These are phyloP conservation scores for Psilopogon haemacephalus DNA, from an alignment of 2,113 vertebrate genomes.

Conservation along the genomic window DNA sequence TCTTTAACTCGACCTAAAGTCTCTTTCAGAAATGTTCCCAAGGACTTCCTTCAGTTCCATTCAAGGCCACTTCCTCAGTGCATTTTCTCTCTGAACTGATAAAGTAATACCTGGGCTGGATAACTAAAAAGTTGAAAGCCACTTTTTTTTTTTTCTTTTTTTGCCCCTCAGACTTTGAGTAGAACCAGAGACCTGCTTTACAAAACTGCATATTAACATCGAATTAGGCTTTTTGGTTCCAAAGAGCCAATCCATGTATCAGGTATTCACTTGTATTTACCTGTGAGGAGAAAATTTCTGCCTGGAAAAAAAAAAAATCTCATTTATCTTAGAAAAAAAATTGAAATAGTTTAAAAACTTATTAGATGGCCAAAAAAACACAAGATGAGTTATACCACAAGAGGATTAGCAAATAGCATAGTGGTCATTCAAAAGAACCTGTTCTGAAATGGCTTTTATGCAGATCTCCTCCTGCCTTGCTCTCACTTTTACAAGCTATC, in stretches of 20 bases:
- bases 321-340: neutral
- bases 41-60: constrained; percentile 25
- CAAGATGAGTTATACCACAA: neutral
- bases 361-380: neutral
- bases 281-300: neutral
- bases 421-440: neutral
- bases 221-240: neutral
- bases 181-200: neutral
- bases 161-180: neutral
- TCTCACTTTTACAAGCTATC: neutral
- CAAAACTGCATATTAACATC: neutral
- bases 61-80: constrained; percentile 22
- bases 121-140: constrained; percentile 32
- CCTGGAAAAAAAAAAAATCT: neutral
- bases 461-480: neutral
- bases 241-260: neutral
- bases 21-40: constrained; percentile 29
- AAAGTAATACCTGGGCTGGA: constrained; percentile 44
- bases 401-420: neutral
- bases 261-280: neutral
- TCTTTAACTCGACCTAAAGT: constrained; percentile 1
- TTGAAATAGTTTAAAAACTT: neutral
- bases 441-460: neutral
- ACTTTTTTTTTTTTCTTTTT: neutral
- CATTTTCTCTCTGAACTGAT: constrained; percentile 58